A percentile compares a stretch with the other conserved stretches of the same genome.
Conservation (phyloP, 64 coral and sea anemone genomes). For the Actinia equina region DNA sequence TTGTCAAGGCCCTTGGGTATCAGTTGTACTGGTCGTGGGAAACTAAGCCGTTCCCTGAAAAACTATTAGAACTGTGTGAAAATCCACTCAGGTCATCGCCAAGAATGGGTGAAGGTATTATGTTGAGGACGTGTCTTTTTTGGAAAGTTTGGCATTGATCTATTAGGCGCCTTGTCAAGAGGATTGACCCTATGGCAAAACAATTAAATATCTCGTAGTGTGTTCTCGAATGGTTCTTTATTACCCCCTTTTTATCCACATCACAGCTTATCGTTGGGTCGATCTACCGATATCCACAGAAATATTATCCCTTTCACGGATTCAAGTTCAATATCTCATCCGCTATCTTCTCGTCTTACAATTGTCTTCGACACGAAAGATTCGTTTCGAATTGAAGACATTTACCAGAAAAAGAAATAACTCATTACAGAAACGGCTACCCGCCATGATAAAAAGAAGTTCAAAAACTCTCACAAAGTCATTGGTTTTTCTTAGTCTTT, state of each 20-base stretch:
- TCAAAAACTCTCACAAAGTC: background rate
- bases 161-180: slow-evolving; percentile 23
- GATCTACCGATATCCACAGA: slow-evolving; percentile 39
- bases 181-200: slow-evolving; percentile 32
- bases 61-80: slow-evolving; percentile 22
- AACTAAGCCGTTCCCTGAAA: background rate
- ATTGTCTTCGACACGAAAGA: background rate
- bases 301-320: background rate
- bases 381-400: background rate
- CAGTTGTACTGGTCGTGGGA: slow-evolving; percentile 16
- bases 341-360: slow-evolving; percentile 8
- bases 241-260: slow-evolving; percentile 11
- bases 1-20: background rate
- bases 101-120: slow-evolving; percentile 3
- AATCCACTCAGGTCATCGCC: slow-evolving; percentile 15
- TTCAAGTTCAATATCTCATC: background rate
- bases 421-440: background rate
- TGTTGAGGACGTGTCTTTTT: slow-evolving; percentile 12
- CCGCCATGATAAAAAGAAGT: background rate
- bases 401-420: background rate
- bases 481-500: background rate
- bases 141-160: slow-evolving; percentile 6
- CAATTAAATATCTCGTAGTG: slow-evolving; percentile 11
- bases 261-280: background rate
- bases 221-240: slow-evolving; percentile 33